Percentiles rank a stretch among this genome's conserved stretches.
These are phyloP conservation scores for Caerostris darwini DNA, from an alignment of 1,140 invertebrate genomes.

Conservation along the genomic window DNA sequence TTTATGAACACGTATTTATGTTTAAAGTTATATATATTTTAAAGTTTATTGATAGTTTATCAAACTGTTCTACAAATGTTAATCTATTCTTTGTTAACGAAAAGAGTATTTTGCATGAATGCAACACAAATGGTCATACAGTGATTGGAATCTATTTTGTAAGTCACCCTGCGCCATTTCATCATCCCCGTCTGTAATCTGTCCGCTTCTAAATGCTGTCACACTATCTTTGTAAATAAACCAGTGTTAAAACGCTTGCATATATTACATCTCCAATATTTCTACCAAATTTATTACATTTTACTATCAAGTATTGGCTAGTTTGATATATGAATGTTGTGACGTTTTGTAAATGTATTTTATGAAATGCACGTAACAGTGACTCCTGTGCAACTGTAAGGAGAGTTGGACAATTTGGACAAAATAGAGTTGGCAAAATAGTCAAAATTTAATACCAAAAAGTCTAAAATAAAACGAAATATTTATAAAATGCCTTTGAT, in stretches of 20 bases:
- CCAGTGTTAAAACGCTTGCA: background rate
- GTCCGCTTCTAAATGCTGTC: background rate
- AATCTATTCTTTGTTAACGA: no score
- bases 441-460: no score
- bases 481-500: no score
- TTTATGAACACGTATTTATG: no score
- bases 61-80: no score
- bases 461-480: no score
- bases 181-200: background rate
- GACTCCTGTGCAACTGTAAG: background rate
- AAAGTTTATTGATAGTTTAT: no score
- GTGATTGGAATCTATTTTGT: background rate
- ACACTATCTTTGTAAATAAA: conserved; percentile 27
- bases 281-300: conserved; percentile 49
- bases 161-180: conserved; percentile 22
- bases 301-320: conserved; percentile 46
- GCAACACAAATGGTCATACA: no score
- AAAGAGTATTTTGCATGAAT: no score
- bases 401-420: no score
- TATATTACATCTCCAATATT: conserved; percentile 23
- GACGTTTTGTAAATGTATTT: conserved; percentile 46
- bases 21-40: no score
- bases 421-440: no score
- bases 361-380: conserved; percentile 23
- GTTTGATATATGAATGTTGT: conserved; percentile 38